Evolutionary conservation across 2,888 invertebrate species (phyloP).

Genomic region (Teinopalpus imperialis): DNA sequence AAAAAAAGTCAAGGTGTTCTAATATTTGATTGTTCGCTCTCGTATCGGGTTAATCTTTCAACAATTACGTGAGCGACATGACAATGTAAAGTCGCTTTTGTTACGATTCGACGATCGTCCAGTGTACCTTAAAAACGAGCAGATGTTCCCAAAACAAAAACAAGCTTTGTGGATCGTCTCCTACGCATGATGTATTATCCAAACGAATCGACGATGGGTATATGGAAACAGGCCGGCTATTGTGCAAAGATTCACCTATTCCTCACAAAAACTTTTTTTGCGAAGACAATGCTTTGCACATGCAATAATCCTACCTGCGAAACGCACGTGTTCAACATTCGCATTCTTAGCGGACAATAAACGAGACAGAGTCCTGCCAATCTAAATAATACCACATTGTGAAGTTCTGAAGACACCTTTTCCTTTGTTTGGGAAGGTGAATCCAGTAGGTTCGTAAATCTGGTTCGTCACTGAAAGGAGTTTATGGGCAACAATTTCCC

Average conservation of each 20-base stretch:
- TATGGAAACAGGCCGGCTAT: conserved; percentile 57
- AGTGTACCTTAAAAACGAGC: conserved; percentile 56
- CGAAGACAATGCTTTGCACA: conserved; percentile 71
- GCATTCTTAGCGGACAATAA: conserved; percentile 57
- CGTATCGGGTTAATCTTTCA: conserved; percentile 77
- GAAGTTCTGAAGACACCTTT: conserved; percentile 44
- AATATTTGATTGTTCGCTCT: conserved; percentile 53
- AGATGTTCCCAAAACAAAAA: conserved; percentile 78
- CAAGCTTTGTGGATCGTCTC: conserved; percentile 58
- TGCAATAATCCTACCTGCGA: conserved; percentile 70
- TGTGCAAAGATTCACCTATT: conserved; percentile 72
- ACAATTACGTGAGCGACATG: conserved; percentile 62
- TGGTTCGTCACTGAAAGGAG: conserved; percentile 51
- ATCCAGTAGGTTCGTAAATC: conserved; percentile 44
- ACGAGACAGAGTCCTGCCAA: conserved; percentile 44
- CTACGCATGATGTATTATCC: conserved; percentile 74
- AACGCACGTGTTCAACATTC: conserved; percentile 77
- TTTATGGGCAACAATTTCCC: conserved; percentile 55
- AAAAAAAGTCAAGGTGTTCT: conserved; percentile 69
- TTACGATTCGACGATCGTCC: conserved; percentile 58
- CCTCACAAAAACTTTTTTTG: conserved; percentile 57
- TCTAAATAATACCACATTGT: conserved; percentile 45
- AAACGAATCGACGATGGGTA: conserved; percentile 66
- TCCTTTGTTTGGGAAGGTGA: conserved; percentile 34
- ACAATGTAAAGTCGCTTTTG: conserved; percentile 62